Conservation (phyloP, 2,888 invertebrate species). For the Caenorhabditis imperialis region DNA sequence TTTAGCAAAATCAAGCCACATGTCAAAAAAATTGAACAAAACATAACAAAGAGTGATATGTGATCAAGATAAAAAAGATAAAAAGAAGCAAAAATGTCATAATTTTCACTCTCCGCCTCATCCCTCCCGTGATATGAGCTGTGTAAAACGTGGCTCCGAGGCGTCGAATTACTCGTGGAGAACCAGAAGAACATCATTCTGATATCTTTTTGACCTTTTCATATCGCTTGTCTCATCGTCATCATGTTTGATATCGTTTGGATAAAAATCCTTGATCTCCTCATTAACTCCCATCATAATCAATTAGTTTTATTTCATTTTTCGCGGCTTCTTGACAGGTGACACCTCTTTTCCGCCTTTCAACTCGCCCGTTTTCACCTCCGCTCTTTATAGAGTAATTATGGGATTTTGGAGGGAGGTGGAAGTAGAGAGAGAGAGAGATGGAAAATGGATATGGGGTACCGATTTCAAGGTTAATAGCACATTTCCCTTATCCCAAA, state of each 20-base stretch:
- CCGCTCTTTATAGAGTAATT: conserved; percentile 49
- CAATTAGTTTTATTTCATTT: conserved; percentile 50
- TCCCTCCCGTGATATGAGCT: neutral
- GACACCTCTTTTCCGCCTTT: conserved; percentile 48
- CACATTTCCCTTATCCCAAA: no score
- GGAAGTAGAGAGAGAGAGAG: conserved; percentile 6
- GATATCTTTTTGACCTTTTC: conserved; percentile 31
- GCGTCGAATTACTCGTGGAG: conserved; percentile 28
- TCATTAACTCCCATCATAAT: conserved; percentile 3
- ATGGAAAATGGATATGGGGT: conserved; percentile 35
- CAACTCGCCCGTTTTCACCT: conserved; percentile 5
- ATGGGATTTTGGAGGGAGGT: conserved; percentile 32
- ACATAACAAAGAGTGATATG: conserved; percentile 8
- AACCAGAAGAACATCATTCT: conserved; percentile 27
- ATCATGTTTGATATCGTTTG: neutral
- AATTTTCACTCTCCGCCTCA: conserved; percentile 16
- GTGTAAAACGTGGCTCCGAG: conserved; percentile 26
- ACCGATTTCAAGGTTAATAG: conserved; percentile 49
- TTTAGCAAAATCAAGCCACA: conserved; percentile 35
- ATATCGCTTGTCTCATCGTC: neutral
- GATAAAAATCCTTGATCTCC: conserved; percentile 29
- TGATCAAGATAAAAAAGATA: conserved; percentile 32
- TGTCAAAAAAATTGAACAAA: conserved; percentile 45
- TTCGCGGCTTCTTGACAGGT: conserved; percentile 52
- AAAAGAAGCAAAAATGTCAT: conserved; percentile 35